Conservation (phyloP, 1,140 invertebrate genomes). For the Trypoxylus dichotomus region DNA sequence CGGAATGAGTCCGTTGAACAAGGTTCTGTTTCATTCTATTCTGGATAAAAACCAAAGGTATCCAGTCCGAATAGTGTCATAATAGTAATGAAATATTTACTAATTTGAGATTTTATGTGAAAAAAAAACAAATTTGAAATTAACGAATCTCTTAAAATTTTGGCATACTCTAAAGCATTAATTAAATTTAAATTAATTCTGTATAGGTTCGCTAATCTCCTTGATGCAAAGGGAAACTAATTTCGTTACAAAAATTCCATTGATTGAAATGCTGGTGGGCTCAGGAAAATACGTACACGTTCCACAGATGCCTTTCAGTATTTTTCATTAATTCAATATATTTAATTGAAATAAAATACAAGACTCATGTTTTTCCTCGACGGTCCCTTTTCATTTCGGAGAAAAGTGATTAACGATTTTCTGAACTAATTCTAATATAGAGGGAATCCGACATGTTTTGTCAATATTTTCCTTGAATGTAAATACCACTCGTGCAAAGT, state of each 20-base stretch:
- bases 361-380: background rate
- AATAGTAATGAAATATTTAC: too few species aligned
- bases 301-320: background rate
- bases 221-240: background rate
- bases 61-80: too few species aligned
- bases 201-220: too few species aligned
- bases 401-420: conserved; percentile 16
- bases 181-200: too few species aligned
- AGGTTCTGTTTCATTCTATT: too few species aligned
- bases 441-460: background rate
- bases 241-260: background rate
- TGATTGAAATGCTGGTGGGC: background rate
- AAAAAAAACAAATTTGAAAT: too few species aligned
- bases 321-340: conserved; percentile 5
- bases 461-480: background rate
- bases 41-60: too few species aligned
- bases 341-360: background rate
- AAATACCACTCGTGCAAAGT: background rate
- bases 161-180: too few species aligned
- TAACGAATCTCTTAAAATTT: too few species aligned
- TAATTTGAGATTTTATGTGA: too few species aligned
- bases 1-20: too few species aligned
- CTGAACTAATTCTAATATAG: background rate
- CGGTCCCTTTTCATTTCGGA: background rate
- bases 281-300: background rate